Conservation (phyloP, 2,113 vertebrate species). For the Eclectus roratus region DNA sequence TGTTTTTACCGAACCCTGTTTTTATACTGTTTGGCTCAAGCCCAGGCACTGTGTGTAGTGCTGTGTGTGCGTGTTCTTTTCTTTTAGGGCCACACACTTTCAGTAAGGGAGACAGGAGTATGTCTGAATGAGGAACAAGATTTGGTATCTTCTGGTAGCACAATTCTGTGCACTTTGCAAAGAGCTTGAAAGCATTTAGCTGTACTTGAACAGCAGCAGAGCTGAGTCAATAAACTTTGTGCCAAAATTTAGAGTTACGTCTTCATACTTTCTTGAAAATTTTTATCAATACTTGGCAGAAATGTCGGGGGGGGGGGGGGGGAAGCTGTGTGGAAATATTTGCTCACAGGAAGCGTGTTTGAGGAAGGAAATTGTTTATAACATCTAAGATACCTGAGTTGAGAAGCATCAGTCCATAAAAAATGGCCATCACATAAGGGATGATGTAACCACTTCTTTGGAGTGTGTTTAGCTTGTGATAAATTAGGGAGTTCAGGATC, state of each 20-base stretch:
- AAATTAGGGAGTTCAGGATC: background rate
- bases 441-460: background rate
- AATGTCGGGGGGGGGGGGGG: background rate
- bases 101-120: background rate
- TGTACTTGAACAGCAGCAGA: background rate
- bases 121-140: background rate
- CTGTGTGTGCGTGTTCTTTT: background rate
- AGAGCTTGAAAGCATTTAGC: background rate
- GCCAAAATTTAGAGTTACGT: background rate
- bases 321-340: background rate
- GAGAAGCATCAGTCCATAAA: conserved; percentile 20
- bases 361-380: background rate
- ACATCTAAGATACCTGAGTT: background rate
- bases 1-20: background rate
- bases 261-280: background rate
- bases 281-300: background rate
- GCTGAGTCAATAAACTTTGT: background rate
- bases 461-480: background rate
- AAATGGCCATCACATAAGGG: background rate
- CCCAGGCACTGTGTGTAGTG: background rate
- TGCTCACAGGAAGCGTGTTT: background rate
- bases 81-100: background rate
- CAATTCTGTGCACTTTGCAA: background rate
- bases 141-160: background rate
- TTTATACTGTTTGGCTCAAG: background rate